Base-by-base conservation (phyloP, 2,797 vertebrate species). In the Phalanger gymnotis region DNA sequence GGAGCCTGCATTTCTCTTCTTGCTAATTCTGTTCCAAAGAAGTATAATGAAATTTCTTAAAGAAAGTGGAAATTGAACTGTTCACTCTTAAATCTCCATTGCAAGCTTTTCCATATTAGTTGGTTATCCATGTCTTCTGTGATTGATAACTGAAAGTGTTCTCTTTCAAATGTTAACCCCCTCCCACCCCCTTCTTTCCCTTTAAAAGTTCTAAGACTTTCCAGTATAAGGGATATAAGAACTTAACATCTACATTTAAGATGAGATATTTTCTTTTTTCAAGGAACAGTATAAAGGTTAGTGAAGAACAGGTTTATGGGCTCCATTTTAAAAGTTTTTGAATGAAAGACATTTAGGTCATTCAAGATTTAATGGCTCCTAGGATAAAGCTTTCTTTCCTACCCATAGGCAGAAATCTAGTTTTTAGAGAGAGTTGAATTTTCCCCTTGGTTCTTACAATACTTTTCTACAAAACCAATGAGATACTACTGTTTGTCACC, bases 1-100 rank as follows among this genome's bases (percentile, higher is more conserved):
- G 57, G 94, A 91, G 73, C 55, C 16, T 55, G 30, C 5, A 5
- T 40, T 91, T 92, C 97, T 95, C 5, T 5, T 34, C 31, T 93
- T 13, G 90, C 90, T 93, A 73, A 94, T 95, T 96, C 54, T 95
- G 34, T 95, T 61, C 19, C n/a, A 81, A 7, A 94, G 66, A 31
- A 28, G 90, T 47, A 97, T 91, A 96, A 54, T 56, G 92, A 57
- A 95, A 53, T 61, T 97, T 53, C 16, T 92, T 95, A 92, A 96
- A 90, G 31, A 53, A 94, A 94, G 53, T 91, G 55, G 47, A 92
- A 92, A 94, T 93, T 81, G 3, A 92, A 58, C 30, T 87, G 66
- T 34, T 93, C 3, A 94, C 31, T 92, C 66, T 90, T 73, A 53
- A 54, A 55, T 66, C 53, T 93, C 91, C 61, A 95, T 25, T 81